Percentiles rank a stretch among this genome's conserved stretches.
Evolutionary conservation across 2,113 vertebrate genomes (phyloP).

Genomic region (Festucalex cinctus): DNA sequence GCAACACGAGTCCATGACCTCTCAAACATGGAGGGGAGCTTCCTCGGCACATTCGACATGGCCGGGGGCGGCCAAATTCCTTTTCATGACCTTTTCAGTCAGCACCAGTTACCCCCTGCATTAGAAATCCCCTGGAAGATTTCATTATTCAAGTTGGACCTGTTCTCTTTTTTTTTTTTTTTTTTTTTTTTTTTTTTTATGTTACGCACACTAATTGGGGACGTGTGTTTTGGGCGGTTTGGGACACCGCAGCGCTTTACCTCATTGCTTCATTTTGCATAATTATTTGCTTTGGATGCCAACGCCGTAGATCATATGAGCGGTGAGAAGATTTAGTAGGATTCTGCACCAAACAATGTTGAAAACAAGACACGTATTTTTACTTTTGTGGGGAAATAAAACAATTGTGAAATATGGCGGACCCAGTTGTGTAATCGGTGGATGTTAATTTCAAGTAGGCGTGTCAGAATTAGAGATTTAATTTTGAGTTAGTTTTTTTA

Average conservation of each 20-base stretch:
- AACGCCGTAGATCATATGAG: neutral
- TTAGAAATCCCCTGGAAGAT: slow-evolving; percentile 13
- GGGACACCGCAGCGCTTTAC: neutral
- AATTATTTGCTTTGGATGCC: neutral
- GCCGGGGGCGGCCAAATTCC: slow-evolving; percentile 14
- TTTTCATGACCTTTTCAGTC: slow-evolving; percentile 9
- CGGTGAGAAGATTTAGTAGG: neutral
- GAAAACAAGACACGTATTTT: no score
- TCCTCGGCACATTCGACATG: slow-evolving; percentile 27
- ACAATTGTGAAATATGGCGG: neutral
- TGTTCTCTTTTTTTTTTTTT: neutral
- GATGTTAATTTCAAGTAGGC: no score
- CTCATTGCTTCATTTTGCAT: neutral
- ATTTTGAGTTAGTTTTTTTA: no score
- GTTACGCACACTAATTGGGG: neutral
- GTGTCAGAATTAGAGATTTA: no score
- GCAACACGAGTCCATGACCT: slow-evolving; percentile 62
- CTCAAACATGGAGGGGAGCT: slow-evolving; percentile 45
- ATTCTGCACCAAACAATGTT: no score
- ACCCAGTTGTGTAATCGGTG: no score
- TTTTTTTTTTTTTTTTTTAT: neutral
- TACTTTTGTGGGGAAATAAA: no score
- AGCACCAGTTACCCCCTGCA: neutral
- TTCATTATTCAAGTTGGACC: slow-evolving; percentile 33
- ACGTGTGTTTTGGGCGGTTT: neutral